Conservation (phyloP, 2,797 vertebrate species). For the Artibeus jamaicensis region DNA sequence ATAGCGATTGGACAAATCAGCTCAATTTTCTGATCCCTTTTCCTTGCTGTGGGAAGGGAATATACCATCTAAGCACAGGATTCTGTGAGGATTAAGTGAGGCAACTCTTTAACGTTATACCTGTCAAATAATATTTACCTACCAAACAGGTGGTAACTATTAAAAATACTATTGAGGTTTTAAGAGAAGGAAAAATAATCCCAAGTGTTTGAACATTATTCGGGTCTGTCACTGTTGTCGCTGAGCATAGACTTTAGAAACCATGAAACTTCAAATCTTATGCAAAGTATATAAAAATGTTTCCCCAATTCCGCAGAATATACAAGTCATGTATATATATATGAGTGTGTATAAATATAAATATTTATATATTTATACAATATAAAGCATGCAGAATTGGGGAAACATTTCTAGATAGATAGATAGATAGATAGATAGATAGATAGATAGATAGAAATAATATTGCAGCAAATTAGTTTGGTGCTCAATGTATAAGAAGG, state of each 20-base stretch:
- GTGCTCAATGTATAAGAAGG: background rate
- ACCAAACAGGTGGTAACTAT: slow-evolving; percentile 11
- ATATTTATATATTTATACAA: background rate
- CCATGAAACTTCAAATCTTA: background rate
- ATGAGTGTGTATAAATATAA: background rate
- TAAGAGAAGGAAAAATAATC: background rate
- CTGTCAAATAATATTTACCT: slow-evolving; percentile 25
- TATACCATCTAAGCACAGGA: background rate
- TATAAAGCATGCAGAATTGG: background rate
- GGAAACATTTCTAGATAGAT: background rate
- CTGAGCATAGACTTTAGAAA: background rate
- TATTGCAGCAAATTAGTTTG: background rate
- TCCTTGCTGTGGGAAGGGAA: background rate
- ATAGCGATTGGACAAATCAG: background rate
- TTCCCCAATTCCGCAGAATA: background rate
- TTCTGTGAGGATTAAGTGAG: background rate
- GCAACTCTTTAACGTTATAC: slow-evolving; percentile 6
- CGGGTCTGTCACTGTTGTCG: slow-evolving; percentile 10
- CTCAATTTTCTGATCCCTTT: background rate
- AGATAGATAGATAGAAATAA: background rate
- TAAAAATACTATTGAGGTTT: slow-evolving; percentile 24
- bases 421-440: too few relatives aligned
- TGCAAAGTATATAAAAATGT: slow-evolving; percentile 8
- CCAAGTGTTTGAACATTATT: slow-evolving; percentile 7
- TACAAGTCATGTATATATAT: background rate